These are phyloP conservation scores for Lumbricus terrestris DNA, from an alignment of 2,888 invertebrate genomes.

Conservation along the genomic window DNA sequence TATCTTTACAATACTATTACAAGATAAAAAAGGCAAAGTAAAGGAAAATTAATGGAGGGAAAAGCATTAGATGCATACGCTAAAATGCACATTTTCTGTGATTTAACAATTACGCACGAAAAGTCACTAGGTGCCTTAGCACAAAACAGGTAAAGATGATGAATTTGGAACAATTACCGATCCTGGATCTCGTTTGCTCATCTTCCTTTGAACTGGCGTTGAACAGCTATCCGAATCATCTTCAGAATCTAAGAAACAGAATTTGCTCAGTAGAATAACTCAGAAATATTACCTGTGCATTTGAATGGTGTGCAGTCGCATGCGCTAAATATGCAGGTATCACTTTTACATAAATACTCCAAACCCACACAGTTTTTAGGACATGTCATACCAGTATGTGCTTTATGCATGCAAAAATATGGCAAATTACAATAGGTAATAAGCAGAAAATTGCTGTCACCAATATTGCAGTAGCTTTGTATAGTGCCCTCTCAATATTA, in stretches of 20 bases:
- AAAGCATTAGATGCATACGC: too few species aligned
- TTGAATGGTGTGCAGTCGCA: too few species aligned
- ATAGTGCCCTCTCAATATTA: too few species aligned
- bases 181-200: not conserved
- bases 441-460: too few species aligned
- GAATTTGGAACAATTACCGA: not conserved
- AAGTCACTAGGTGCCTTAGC: not conserved
- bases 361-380: too few species aligned
- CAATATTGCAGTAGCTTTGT: too few species aligned
- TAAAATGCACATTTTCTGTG: not conserved
- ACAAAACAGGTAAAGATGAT: not conserved
- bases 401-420: too few species aligned
- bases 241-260: not conserved
- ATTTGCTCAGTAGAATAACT: not conserved
- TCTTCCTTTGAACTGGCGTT: not conserved
- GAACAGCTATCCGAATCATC: not conserved
- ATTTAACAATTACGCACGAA: not conserved
- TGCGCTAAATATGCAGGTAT: too few species aligned
- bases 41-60: not conserved
- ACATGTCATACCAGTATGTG: too few species aligned
- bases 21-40: not conserved
- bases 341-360: too few species aligned
- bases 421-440: too few species aligned
- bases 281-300: not conserved
- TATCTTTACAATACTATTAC: not conserved